These are phyloP conservation scores for Empidonax traillii DNA, from an alignment of 2,113 vertebrate genomes.

Conservation along the genomic window DNA sequence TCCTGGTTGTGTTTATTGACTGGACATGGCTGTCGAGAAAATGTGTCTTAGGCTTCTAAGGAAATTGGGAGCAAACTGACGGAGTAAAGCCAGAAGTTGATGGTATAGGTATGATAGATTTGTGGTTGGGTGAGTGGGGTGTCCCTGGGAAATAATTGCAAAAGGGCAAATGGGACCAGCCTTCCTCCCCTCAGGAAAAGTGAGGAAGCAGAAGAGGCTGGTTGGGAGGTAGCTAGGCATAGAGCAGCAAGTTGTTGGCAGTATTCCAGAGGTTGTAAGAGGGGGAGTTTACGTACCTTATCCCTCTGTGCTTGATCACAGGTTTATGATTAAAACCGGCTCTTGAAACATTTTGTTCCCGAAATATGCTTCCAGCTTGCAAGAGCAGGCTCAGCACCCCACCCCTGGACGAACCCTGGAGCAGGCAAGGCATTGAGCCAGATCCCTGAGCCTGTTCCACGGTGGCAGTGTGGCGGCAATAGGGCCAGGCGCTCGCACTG, in stretches of 20 bases:
- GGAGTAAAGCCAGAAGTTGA: not conserved
- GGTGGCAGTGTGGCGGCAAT: accelerated
- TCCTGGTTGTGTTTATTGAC: not conserved
- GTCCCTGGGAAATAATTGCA: not conserved
- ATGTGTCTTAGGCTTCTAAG: not conserved
- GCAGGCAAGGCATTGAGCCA: not conserved
- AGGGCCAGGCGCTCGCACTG: not conserved
- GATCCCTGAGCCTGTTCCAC: accelerated
- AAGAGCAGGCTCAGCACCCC: not conserved
- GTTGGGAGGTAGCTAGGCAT: not conserved
- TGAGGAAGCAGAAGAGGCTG: not conserved
- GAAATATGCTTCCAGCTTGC: not conserved
- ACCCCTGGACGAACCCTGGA: not conserved
- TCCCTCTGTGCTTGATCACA: not conserved
- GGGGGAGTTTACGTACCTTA: not conserved
- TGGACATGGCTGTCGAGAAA: not conserved
- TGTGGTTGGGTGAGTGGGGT: not conserved
- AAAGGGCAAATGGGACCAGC: not conserved
- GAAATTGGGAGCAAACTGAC: not conserved
- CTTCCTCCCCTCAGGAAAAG: not conserved
- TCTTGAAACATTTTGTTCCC: not conserved
- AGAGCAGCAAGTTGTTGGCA: not conserved
- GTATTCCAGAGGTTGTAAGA: not conserved
- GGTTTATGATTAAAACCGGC: not conserved
- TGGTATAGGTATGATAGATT: not conserved